Conservation (phyloP, 92 coral and sea anemone genomes). For the Paramuricea clavata region DNA sequence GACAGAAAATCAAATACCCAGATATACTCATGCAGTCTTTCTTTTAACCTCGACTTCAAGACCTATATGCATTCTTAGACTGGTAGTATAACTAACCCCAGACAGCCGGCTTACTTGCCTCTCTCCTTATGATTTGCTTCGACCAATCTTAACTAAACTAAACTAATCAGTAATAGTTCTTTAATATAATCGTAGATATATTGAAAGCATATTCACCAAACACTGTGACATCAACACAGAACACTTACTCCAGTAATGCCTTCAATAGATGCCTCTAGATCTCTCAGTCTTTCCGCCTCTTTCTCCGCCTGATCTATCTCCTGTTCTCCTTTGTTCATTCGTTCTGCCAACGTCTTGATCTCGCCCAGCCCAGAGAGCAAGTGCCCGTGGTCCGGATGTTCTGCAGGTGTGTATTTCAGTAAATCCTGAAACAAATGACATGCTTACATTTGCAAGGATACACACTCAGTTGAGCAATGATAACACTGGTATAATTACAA, state of each 20-base stretch:
- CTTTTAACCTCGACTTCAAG: too few relatives aligned
- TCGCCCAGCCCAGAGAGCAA: constrained; percentile 90
- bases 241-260: constrained; percentile 87
- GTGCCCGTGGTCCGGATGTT: constrained; percentile 97
- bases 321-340: constrained; percentile 96
- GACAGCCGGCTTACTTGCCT: too few relatives aligned
- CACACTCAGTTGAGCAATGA: neutral
- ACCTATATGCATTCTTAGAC: too few relatives aligned
- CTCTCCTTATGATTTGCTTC: too few relatives aligned
- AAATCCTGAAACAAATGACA: constrained; percentile 79
- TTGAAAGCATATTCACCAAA: neutral
- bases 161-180: too few relatives aligned
- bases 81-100: too few relatives aligned
- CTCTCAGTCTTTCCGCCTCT: constrained; percentile 94
- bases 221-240: neutral
- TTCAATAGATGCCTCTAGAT: constrained; percentile 94
- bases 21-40: too few relatives aligned
- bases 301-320: constrained; percentile 98
- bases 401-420: constrained; percentile 93
- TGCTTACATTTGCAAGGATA: neutral
- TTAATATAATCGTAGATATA: too few relatives aligned
- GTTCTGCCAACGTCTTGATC: constrained; percentile 93
- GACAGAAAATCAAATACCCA: too few relatives aligned
- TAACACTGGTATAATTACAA: neutral
- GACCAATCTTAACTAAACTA: too few relatives aligned